Conservation (phyloP, 2,113 vertebrate species). For the Ivindomyrus marchei region DNA sequence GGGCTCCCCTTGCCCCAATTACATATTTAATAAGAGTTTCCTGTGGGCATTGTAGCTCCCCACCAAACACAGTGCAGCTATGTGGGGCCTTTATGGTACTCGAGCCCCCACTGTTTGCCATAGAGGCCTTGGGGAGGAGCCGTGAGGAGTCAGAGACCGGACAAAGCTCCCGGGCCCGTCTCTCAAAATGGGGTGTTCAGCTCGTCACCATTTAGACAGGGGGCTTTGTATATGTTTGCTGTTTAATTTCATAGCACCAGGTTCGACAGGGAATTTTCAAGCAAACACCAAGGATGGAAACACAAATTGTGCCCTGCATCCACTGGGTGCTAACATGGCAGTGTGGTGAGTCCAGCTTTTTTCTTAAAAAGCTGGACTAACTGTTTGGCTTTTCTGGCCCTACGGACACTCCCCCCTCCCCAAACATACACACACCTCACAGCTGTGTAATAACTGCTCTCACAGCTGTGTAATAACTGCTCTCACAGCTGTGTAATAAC, state of each 20-base stretch:
- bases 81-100: neutral
- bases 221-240: neutral
- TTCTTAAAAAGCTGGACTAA: slow-evolving; percentile 22
- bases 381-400: slow-evolving; percentile 17
- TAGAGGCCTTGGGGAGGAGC: neutral
- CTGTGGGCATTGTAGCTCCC: neutral
- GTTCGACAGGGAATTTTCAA: neutral
- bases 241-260: neutral
- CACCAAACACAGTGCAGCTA: neutral
- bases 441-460: neutral
- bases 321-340: slow-evolving; percentile 14
- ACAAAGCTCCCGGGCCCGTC: neutral
- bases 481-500: neutral
- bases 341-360: slow-evolving; percentile 8
- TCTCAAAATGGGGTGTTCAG: neutral
- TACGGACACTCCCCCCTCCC: neutral
- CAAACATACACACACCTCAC: neutral
- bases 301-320: neutral
- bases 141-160: neutral
- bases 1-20: neutral
- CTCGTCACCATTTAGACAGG: neutral
- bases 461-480: neutral
- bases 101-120: neutral
- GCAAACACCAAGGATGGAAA: neutral
- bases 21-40: neutral